A percentile compares a stretch with the other conserved stretches of the same genome.
phyloP scores from a whole-genome alignment of 2,113 vertebrate species.

The Centropristis striata region DNA sequence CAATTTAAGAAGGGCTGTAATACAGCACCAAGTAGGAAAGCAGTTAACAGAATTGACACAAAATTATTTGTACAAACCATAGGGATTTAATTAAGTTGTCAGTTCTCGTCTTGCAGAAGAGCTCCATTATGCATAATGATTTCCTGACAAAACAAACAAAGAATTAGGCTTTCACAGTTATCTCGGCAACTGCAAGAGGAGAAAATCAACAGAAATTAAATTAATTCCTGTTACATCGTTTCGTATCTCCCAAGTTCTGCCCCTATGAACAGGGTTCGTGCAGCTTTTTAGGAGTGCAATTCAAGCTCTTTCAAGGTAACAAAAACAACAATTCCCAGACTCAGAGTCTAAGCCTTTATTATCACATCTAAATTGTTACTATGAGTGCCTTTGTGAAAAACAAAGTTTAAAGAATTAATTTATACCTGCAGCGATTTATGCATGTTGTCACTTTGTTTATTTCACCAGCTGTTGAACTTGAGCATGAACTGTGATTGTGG shows the following conservation, averaged over 20 bases:
- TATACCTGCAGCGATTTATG: too few species aligned
- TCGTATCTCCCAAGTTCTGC: not conserved
- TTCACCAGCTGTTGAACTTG: too few species aligned
- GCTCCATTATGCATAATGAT: slow-evolving; percentile 40
- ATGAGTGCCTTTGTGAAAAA: too few species aligned
- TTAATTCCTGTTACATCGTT: not conserved
- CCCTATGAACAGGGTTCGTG: too few species aligned
- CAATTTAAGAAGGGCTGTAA: not conserved
- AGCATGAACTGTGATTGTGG: too few species aligned
- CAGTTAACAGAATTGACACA: not conserved
- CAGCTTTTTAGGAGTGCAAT: too few species aligned
- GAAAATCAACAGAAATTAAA: not conserved
- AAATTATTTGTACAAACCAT: not conserved
- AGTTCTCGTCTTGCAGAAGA: slow-evolving; percentile 12
- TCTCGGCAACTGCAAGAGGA: not conserved
- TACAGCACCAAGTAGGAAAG: not conserved
- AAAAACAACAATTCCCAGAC: too few species aligned
- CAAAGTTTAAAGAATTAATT: too few species aligned
- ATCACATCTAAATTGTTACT: too few species aligned
- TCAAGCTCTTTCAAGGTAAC: too few species aligned
- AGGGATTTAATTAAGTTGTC: not conserved
- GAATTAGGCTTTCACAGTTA: slow-evolving; percentile 9
- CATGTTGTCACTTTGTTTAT: too few species aligned
- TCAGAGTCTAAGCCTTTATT: too few species aligned
- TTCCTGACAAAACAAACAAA: slow-evolving; percentile 70